Conservation (phyloP, 30 jellyfish, hydroid and myxozoan species). For the Aurelia aurita complex sp. Pacific region DNA sequence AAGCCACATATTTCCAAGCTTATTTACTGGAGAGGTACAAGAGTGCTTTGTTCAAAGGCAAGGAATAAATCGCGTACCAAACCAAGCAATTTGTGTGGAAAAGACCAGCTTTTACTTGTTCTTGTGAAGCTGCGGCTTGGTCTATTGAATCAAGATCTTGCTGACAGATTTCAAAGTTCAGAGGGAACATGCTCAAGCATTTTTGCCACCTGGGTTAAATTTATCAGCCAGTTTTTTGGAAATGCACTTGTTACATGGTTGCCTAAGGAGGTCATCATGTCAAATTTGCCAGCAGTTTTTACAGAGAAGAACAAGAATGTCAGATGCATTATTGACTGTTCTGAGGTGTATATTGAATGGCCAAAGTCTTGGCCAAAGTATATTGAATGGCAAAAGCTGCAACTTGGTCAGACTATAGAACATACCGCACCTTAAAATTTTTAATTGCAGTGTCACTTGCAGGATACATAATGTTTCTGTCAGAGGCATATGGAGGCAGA, state of each 20-base stretch:
- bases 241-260: conserved; percentile 11
- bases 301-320: background rate
- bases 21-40: conserved; percentile 41
- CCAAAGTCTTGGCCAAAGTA: conserved; percentile 35
- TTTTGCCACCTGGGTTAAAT: conserved; percentile 34
- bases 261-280: conserved; percentile 10
- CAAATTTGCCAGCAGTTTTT: conserved; percentile 22
- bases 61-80: background rate
- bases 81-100: conserved; percentile 1
- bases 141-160: conserved; percentile 33
- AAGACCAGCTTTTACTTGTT: conserved; percentile 26
- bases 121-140: conserved; percentile 46
- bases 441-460: conserved; percentile 18
- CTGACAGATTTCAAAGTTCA: conserved; percentile 40
- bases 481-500: conserved; percentile 35
- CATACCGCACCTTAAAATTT: conserved; percentile 8
- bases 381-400: conserved; percentile 17
- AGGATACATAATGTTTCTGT: conserved; percentile 25
- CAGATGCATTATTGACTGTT: conserved; percentile 32
- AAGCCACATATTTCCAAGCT: conserved; percentile 19
- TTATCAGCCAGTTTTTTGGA: conserved; percentile 16
- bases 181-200: conserved; percentile 10
- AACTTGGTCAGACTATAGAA: conserved; percentile 43
- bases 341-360: conserved; percentile 32
- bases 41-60: background rate